Evolutionary conservation across 2,888 invertebrate species (phyloP).

Genomic region (Tetropium fuscum): DNA sequence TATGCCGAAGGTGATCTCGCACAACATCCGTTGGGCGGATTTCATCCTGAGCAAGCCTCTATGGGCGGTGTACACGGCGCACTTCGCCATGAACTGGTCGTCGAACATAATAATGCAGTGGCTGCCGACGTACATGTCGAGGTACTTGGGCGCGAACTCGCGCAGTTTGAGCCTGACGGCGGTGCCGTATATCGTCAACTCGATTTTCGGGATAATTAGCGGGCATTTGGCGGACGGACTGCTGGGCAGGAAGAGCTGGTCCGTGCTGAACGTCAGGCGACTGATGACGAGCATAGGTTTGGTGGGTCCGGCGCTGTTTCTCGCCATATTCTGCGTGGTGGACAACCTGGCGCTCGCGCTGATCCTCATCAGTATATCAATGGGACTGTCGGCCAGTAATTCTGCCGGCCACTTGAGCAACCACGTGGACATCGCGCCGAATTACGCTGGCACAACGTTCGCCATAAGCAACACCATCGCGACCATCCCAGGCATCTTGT

Average conservation of each 20-base stretch:
- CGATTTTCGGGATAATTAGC: conserved; percentile 76
- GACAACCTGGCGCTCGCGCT: conserved; percentile 77
- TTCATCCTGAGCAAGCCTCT: conserved; percentile 77
- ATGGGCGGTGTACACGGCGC: conserved; percentile 81
- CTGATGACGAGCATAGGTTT: conserved; percentile 80
- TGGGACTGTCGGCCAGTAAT: conserved; percentile 81
- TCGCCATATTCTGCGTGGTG: conserved; percentile 78
- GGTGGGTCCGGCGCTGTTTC: conserved; percentile 78
- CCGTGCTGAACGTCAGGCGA: conserved; percentile 76
- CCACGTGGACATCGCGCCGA: conserved; percentile 82
- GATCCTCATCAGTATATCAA: conserved; percentile 78
- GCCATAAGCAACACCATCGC: conserved; percentile 82
- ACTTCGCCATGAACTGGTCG: conserved; percentile 85
- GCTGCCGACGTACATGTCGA: conserved; percentile 79
- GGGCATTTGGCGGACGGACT: conserved; percentile 80
- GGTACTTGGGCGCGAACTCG: conserved; percentile 73
- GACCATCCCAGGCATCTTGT: conserved; percentile 80
- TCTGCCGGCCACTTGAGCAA: conserved; percentile 82
- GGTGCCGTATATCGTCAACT: conserved; percentile 80
- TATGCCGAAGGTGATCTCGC: conserved; percentile 68
- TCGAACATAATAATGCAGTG: conserved; percentile 85
- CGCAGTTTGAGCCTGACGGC: conserved; percentile 80
- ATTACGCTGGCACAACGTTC: conserved; percentile 82
- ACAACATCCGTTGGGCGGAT: conserved; percentile 73
- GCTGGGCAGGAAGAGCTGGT: conserved; percentile 68